phyloP scores from a whole-genome alignment of 2,113 vertebrate species.

The Tapirus terrestris region DNA sequence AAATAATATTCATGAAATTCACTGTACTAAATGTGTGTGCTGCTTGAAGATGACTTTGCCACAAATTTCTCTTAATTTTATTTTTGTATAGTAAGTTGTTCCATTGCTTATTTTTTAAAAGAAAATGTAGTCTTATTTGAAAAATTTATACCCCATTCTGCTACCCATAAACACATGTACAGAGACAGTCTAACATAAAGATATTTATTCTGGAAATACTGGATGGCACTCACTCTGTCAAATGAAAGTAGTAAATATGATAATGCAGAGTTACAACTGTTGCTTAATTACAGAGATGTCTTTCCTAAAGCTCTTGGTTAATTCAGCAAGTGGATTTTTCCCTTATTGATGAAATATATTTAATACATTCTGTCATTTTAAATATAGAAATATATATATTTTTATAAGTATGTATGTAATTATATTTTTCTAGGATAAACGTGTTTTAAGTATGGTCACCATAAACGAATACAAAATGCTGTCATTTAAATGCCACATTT shows the following conservation, averaged over 20 bases:
- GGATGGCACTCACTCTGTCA: neutral
- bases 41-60: neutral
- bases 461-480: neutral
- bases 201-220: constrained; percentile 18
- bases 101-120: neutral
- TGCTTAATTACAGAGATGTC: neutral
- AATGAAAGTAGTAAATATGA: neutral
- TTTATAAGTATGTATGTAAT: neutral
- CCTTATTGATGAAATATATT: constrained; percentile 14
- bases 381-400: neutral
- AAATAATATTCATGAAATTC: neutral
- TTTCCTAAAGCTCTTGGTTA: neutral
- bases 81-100: neutral
- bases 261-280: neutral
- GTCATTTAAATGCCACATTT: constrained; percentile 5
- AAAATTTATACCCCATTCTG: neutral
- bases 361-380: neutral
- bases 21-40: neutral
- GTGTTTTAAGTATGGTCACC: neutral
- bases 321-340: neutral
- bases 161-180: neutral
- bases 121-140: neutral
- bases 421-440: constrained; percentile 1
- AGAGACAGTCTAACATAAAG: neutral
- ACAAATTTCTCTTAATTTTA: neutral